Conservation (phyloP, 2,888 invertebrate genomes). For the Rhagonycha fulva region DNA sequence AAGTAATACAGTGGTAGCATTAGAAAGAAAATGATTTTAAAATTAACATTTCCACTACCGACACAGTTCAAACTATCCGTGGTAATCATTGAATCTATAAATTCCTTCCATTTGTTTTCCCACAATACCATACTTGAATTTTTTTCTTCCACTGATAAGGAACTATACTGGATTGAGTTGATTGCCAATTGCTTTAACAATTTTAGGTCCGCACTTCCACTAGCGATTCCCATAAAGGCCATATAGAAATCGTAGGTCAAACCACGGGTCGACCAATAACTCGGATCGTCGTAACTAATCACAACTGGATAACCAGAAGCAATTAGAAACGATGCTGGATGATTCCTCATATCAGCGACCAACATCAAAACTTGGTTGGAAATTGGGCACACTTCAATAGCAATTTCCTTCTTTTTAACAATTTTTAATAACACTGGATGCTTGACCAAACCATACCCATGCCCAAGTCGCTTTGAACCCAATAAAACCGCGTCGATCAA, state of each 20-base stretch:
- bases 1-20: neutral
- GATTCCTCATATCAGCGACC: constrained; percentile 74
- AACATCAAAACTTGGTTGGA: constrained; percentile 75
- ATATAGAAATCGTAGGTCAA: constrained; percentile 79
- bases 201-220: constrained; percentile 67
- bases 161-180: constrained; percentile 74
- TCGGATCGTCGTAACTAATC: constrained; percentile 77
- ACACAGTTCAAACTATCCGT: neutral
- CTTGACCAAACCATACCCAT: constrained; percentile 73
- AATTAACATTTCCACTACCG: neutral
- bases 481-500: constrained; percentile 75
- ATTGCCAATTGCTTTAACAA: constrained; percentile 73
- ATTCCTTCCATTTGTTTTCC: constrained; percentile 60
- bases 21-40: neutral
- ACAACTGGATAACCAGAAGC: constrained; percentile 72
- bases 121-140: constrained; percentile 58
- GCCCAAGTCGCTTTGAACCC: constrained; percentile 75
- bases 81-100: constrained; percentile 31
- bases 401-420: constrained; percentile 65
- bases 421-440: constrained; percentile 68
- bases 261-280: constrained; percentile 71
- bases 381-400: constrained; percentile 76
- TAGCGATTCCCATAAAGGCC: constrained; percentile 75
- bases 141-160: constrained; percentile 59
- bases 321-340: constrained; percentile 69